Conservation (phyloP, 2,888 invertebrate genomes). For the Taphrorychus bicolor region DNA sequence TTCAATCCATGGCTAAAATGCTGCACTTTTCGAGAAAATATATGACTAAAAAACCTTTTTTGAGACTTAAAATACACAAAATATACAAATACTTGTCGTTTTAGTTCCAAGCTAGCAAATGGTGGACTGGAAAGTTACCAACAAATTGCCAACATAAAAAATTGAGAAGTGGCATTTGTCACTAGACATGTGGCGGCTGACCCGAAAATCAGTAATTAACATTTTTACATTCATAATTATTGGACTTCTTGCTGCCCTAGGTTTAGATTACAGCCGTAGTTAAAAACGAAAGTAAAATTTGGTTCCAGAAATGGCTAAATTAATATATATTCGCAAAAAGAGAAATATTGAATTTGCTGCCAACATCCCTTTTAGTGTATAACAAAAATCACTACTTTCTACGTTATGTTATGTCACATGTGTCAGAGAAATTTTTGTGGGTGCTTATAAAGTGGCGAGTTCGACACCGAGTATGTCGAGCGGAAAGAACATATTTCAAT, state of each 20-base stretch:
- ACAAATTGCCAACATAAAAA: conserved; percentile 30
- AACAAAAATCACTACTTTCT: neutral
- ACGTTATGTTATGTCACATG: too few relatives aligned
- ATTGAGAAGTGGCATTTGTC: conserved; percentile 18
- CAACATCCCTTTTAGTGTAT: neutral
- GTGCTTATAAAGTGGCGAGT: too few relatives aligned
- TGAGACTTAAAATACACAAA: conserved; percentile 30
- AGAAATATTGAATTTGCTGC: neutral
- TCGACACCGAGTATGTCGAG: too few relatives aligned
- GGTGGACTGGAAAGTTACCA: conserved; percentile 40
- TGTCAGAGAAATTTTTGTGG: too few relatives aligned
- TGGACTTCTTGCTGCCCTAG: neutral
- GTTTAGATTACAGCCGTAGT: neutral
- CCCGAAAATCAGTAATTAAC: neutral
- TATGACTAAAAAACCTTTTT: conserved; percentile 9
- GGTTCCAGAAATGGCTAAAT: neutral
- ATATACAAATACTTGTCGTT: conserved; percentile 43
- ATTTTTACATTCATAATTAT: neutral
- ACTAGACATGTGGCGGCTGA: conserved; percentile 11
- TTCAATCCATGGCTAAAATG: neutral
- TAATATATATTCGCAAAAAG: neutral
- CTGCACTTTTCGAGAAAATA: neutral
- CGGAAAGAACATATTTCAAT: too few relatives aligned
- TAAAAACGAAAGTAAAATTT: neutral
- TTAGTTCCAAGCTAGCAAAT: conserved; percentile 43